Conservation (phyloP, 2,888 invertebrate genomes). For the Hesperia comma region DNA sequence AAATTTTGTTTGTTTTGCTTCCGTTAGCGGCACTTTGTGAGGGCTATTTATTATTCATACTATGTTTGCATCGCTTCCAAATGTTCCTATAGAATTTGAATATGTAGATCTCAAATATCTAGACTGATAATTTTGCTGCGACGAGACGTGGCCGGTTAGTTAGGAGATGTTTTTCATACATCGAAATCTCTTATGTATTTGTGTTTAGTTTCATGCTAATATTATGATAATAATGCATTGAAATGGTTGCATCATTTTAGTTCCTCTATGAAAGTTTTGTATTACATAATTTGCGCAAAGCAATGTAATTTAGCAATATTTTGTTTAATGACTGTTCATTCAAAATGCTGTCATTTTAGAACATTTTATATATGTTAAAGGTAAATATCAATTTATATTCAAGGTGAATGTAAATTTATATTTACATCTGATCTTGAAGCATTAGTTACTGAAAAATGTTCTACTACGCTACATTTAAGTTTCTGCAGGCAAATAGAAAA, state of each 20-base stretch:
- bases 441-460: conserved; percentile 17
- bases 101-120: not conserved
- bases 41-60: conserved; percentile 14
- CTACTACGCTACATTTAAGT: conserved; percentile 42
- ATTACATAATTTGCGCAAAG: conserved; percentile 13
- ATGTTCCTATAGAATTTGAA: not conserved
- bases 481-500: conserved; percentile 54
- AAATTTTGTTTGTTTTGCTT: conserved; percentile 17
- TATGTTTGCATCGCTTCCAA: not conserved
- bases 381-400: not conserved
- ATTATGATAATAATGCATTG: not conserved
- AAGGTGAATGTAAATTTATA: not conserved
- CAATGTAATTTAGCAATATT: conserved; percentile 22
- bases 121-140: no score
- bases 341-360: no score
- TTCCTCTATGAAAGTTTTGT: conserved; percentile 9
- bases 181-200: not conserved
- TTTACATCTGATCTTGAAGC: conserved; percentile 3
- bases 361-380: conserved; percentile 21
- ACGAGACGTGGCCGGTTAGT: no score
- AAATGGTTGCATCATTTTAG: conserved; percentile 32
- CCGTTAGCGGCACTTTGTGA: conserved; percentile 1
- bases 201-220: not conserved
- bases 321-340: conserved; percentile 16
- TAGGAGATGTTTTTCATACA: not conserved